Percentiles rank a stretch among this genome's conserved stretches.
phyloP scores from a whole-genome alignment of 2,888 invertebrate species.

The Nemotelus nigrinus region DNA sequence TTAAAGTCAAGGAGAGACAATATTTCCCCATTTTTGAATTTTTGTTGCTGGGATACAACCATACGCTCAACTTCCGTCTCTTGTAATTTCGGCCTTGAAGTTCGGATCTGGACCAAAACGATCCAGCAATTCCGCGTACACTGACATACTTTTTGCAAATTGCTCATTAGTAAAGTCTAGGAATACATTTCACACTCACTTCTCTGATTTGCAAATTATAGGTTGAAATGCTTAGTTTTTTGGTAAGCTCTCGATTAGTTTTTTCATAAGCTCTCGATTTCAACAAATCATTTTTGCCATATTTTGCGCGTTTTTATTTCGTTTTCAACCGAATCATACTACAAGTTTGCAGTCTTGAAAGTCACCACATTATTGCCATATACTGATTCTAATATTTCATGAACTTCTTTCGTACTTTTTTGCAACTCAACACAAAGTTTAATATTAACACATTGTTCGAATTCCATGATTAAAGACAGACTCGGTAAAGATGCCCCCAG shows the following conservation, averaged over 20 bases:
- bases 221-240: slow-evolving; percentile 5
- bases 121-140: slow-evolving; percentile 4
- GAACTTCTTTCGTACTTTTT: not conserved
- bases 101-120: not conserved
- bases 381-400: slow-evolving; percentile 2
- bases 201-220: slow-evolving; percentile 7
- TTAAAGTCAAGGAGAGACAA: slow-evolving; percentile 1
- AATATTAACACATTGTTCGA: not conserved
- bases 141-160: not conserved
- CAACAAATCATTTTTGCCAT: slow-evolving; percentile 2
- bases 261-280: not conserved
- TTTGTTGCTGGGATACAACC: too few species aligned
- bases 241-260: not conserved
- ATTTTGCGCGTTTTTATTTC: not conserved
- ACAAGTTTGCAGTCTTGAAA: slow-evolving; percentile 9
- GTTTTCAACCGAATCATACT: not conserved
- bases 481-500: too few species aligned
- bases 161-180: not conserved
- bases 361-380: slow-evolving; percentile 6
- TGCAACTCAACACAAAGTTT: not conserved
- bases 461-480: not conserved
- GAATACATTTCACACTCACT: not conserved
- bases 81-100: slow-evolving; percentile 6
- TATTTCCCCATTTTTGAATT: not conserved
- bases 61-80: not conserved